phyloP scores from a whole-genome alignment of 2,888 invertebrate genomes.

The Girardia tigrina region DNA sequence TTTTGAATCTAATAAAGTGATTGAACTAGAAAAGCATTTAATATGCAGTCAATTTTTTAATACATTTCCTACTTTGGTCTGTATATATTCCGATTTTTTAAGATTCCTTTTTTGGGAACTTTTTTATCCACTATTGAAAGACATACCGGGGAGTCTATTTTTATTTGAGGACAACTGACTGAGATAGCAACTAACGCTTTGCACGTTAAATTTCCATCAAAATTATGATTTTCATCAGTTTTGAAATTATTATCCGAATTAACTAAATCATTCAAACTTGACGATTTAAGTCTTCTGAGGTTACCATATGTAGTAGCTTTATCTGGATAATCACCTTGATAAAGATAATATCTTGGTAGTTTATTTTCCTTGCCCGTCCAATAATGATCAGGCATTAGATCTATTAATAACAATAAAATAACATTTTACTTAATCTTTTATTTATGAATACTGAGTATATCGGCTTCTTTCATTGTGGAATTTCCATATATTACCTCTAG shows the following conservation, averaged over 20 bases:
- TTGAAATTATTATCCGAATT: neutral
- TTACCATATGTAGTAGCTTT: neutral
- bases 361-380: slow-evolving; percentile 2
- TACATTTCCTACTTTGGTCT: neutral
- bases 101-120: neutral
- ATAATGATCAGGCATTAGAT: slow-evolving; percentile 15
- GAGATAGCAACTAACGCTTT: neutral
- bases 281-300: neutral
- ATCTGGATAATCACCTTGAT: slow-evolving; percentile 10
- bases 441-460: neutral
- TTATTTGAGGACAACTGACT: neutral
- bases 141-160: neutral
- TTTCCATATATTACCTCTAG: neutral
- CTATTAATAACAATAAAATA: neutral
- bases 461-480: neutral
- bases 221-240: neutral
- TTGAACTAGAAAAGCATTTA: neutral
- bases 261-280: neutral
- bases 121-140: neutral
- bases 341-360: neutral
- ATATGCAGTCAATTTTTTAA: neutral
- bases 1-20: neutral
- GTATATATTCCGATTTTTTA: neutral
- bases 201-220: neutral
- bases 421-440: neutral